Base-by-base conservation (phyloP, 2,888 invertebrate genomes). In the Euplagia quadripunctaria region DNA sequence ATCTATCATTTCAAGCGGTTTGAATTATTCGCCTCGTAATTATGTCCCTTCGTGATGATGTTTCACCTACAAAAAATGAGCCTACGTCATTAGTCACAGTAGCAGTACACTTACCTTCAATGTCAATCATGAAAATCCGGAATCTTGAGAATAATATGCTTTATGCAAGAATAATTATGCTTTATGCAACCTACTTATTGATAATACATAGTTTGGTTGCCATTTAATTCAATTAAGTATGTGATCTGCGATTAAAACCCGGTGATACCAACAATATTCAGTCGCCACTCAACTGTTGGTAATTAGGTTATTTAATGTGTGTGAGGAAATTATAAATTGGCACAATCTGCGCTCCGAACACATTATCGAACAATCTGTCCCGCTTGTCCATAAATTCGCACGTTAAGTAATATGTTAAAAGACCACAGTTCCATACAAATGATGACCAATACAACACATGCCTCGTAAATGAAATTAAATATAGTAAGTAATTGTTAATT, bases 331-430 rank as follows among this genome's bases (percentile, higher is more conserved):
- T 90, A 91, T 90, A 88, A 90, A 88, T 91, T 88, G 88, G 84
- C 80, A 81, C 90, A 89, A 88, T 89, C 91, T 91, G 91, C 85
- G 86, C 86, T 81, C 78, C 79, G 87, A 88, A 94, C 92, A 91
- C 88, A 92, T 93, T 92, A 91, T 85, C 86, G 89, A 86, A 84
- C 90, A 90, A 93, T 94, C 92, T 91, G 91, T 91, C 82, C 88
- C 90, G 88, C 86, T 89, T 84, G 87, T 78, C 88, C 88, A 87
- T 90, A 90, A 91, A 93, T 91, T 90, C 89, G 88, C 88, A 85
- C 85, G 80, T 89, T 92, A 91, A 93, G 93, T 92, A 92, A 94
- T 94, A 92, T 92, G 92, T 92, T 91, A 89, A 88, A 81, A 85
- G 85, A 91, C 92, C 92, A 87, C 91, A 91, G 86, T 86, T 87